Evolutionary conservation across 2,888 invertebrate genomes (phyloP), one percentile per base, ranked within the genome.

Genomic region (Buathra laborator): DNA sequence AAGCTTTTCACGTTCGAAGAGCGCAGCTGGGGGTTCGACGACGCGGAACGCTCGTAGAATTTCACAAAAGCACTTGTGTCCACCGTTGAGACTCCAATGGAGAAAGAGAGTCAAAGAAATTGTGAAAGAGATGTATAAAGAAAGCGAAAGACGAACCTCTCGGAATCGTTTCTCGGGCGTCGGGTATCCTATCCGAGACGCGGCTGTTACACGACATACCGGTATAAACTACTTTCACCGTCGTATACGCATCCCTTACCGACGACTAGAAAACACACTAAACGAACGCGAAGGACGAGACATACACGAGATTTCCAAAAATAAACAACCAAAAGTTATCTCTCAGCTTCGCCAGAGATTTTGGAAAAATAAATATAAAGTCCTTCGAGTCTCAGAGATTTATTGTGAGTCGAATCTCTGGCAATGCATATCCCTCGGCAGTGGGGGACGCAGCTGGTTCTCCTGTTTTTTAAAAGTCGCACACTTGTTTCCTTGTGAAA

Each of bases 331-430:
- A 12, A 24, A 24, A 2, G 24, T 24, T 24, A 24, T 24, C 43
- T 16, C 43, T 44, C 24, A 46, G 43, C 56, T 29, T 9, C 19
- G 70, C 14, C 59, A 19, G 53, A 43, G 70, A 24, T 24, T 48
- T 51, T 24, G 64, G 71, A 53, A 51, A 71, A 79, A 79, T 79
- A 79, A 79, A 79, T 71, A 71, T 43, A 16, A 64, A 43, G 10
- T 44, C 62, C 64, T 71, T 64, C 48, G 46, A 32, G 53, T 9
- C 16, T 14, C 16, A 24, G 32, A 51, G 51, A 29, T 59, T 24
- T 62, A 29, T 62, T 29, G 37, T 32, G 37, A 2, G 16, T 10
- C 44, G 44, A 32, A 16, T 10, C n/a, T 51, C 51, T 66, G 51
- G 66, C 51, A 66, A 76, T 19, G 75, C 51, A 37, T 53, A 24